Conservation (phyloP, 2,888 invertebrate genomes). For the Plusia festucae region DNA sequence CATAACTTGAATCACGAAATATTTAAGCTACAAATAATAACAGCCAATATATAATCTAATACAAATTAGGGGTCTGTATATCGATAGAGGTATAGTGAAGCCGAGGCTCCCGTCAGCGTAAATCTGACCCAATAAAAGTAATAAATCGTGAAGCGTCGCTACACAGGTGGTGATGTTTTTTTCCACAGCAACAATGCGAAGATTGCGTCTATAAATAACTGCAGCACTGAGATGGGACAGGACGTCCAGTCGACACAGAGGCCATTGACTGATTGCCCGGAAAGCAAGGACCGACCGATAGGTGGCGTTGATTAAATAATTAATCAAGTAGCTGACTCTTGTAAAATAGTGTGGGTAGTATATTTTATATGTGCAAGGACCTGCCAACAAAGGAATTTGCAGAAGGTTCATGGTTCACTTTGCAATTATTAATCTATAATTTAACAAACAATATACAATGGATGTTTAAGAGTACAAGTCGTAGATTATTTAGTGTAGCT, state of each 20-base stretch:
- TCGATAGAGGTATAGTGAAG: slow-evolving; percentile 56
- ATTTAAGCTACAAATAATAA: not conserved
- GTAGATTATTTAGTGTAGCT: not conserved
- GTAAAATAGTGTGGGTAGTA: slow-evolving; percentile 26
- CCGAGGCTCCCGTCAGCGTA: slow-evolving; percentile 67
- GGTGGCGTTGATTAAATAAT: slow-evolving; percentile 84
- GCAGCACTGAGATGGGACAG: slow-evolving; percentile 71
- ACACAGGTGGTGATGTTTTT: slow-evolving; percentile 78
- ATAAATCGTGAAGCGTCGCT: slow-evolving; percentile 76
- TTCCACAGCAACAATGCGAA: slow-evolving; percentile 72
- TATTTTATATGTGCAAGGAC: slow-evolving; percentile 13
- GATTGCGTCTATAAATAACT: slow-evolving; percentile 86
- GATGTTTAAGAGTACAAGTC: not conserved
- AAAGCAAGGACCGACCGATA: slow-evolving; percentile 78
- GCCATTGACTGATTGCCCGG: slow-evolving; percentile 79
- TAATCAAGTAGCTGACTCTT: slow-evolving; percentile 73
- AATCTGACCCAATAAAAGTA: slow-evolving; percentile 76
- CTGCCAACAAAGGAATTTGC: not conserved
- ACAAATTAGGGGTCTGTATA: slow-evolving; percentile 45
- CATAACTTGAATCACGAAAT: not conserved
- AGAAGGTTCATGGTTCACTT: not conserved
- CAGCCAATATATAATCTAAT: slow-evolving; percentile 12
- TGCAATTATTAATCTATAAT: not conserved
- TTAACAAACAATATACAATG: not conserved
- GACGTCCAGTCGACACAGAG: slow-evolving; percentile 73